A percentile compares a stretch with the other conserved stretches of the same genome.
Conservation (phyloP, 2,113 vertebrate genomes). For the Danionella cerebrum region DNA sequence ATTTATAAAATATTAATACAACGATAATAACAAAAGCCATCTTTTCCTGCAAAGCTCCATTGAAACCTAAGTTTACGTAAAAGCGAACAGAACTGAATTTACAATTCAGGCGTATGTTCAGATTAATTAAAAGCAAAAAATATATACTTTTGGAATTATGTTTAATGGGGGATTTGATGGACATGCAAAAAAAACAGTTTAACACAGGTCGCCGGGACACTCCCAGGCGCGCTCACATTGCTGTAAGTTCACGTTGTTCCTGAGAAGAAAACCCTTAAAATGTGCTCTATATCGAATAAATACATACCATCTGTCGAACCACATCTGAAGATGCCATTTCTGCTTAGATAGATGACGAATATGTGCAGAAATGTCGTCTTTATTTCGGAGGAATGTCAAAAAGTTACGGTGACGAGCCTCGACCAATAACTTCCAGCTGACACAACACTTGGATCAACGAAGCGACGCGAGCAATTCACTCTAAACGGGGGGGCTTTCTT, state of each 20-base stretch:
- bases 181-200: no score
- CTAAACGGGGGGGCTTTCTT: not conserved
- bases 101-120: no score
- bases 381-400: conserved; percentile 41
- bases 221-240: not conserved
- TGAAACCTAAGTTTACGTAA: no score
- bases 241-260: not conserved
- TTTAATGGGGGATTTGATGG: no score
- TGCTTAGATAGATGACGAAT: not conserved
- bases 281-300: not conserved
- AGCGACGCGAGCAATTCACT: not conserved
- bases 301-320: conserved; percentile 59
- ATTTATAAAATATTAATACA: no score
- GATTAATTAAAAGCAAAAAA: no score
- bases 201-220: not conserved
- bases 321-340: conserved; percentile 64
- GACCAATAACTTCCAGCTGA: conserved; percentile 18
- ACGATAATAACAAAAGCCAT: no score
- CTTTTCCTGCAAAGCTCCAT: no score
- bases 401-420: conserved; percentile 20
- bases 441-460: not conserved
- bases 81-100: no score
- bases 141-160: no score
- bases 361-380: conserved; percentile 10
- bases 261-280: not conserved